phyloP scores from a whole-genome alignment of 2,113 vertebrate genomes.

The Lepidiolamprologus cunningtoni region DNA sequence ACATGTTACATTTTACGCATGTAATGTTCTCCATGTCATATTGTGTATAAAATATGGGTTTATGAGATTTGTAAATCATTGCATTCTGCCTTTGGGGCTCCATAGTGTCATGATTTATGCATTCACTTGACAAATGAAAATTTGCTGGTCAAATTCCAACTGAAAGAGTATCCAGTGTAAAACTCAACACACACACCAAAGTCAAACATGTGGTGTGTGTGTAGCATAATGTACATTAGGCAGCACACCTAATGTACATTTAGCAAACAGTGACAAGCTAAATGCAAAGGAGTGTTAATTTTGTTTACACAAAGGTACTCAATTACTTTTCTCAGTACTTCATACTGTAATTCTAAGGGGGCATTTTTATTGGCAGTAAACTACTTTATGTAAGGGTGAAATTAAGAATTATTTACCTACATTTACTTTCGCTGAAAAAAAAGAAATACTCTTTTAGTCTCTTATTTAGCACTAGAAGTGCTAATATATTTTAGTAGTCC shows the following conservation, averaged over 20 bases:
- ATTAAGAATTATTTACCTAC: neutral
- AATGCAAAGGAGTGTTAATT: neutral
- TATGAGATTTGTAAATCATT: neutral
- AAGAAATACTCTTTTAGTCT: neutral
- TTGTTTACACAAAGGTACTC: neutral
- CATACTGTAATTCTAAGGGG: neutral
- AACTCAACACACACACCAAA: neutral
- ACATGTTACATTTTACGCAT: neutral
- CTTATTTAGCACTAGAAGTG: neutral
- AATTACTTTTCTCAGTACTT: neutral
- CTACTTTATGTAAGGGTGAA: neutral
- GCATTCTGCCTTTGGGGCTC: neutral
- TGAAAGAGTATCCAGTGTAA: neutral
- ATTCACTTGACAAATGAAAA: neutral
- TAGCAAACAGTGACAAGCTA: neutral
- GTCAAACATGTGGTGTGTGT: neutral
- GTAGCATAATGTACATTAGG: neutral
- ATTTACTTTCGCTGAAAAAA: neutral
- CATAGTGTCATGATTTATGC: neutral
- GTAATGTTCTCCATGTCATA: neutral
- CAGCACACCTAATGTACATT: neutral
- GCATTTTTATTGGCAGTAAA: neutral
- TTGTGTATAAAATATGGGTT: neutral
- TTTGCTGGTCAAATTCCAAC: neutral
- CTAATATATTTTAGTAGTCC: neutral